phyloP scores from a whole-genome alignment of 2,797 vertebrate species.

The Chiroxiphia lanceolata region DNA sequence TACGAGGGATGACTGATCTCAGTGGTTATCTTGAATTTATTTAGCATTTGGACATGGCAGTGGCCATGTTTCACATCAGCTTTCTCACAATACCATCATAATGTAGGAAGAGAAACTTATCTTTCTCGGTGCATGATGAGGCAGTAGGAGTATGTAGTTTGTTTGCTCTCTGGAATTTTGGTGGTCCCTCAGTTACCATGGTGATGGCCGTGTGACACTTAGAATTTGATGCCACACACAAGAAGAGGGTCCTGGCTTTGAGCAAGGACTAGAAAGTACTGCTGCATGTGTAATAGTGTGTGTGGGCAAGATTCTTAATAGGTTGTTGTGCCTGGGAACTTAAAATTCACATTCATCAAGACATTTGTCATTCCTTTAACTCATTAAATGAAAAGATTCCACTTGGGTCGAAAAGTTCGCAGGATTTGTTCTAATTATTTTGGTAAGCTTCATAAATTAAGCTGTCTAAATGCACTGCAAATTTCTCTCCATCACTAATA shows the following conservation, averaged over 20 bases:
- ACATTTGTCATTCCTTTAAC: not conserved
- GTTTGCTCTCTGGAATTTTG: not conserved
- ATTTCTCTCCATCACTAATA: not conserved
- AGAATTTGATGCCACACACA: not conserved
- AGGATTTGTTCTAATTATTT: constrained; percentile 38
- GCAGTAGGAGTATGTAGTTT: not conserved
- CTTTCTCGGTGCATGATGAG: not conserved
- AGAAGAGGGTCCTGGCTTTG: not conserved
- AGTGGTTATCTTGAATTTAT: not conserved
- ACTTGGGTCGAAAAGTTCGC: not conserved
- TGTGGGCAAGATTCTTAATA: not conserved
- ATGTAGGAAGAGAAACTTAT: not conserved
- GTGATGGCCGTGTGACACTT: not conserved
- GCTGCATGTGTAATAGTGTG: not conserved
- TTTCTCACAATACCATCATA: not conserved
- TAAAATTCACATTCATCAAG: not conserved
- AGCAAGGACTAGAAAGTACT: not conserved
- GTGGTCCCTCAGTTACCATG: not conserved
- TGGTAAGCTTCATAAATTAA: constrained; percentile 54
- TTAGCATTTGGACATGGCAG: not conserved
- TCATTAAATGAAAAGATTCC: constrained; percentile 35
- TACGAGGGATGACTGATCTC: not conserved
- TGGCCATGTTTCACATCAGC: not conserved
- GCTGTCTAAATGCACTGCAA: not conserved
- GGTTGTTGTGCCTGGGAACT: not conserved